Conservation (phyloP, 1,140 invertebrate genomes). For the Drosophila subpulchrella region DNA sequence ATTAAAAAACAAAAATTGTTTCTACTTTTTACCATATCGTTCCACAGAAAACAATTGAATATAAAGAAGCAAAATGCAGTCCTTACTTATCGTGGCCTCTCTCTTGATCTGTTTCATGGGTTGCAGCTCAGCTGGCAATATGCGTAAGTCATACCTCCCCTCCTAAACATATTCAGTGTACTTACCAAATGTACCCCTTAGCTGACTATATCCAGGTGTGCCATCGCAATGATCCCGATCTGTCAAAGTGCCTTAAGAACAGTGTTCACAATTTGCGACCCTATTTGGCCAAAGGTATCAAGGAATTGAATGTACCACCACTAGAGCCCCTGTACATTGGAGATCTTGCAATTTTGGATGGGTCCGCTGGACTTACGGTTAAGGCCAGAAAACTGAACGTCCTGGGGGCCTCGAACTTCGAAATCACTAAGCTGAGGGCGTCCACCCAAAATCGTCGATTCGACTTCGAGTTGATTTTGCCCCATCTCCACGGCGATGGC, state of each 20-base stretch:
- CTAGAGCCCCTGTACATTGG: constrained; percentile 87
- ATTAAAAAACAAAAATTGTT: not conserved
- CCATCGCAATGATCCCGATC: constrained; percentile 86
- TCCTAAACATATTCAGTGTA: not conserved
- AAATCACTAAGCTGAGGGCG: constrained; percentile 86
- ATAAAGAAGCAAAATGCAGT: constrained; percentile 43
- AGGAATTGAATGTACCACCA: constrained; percentile 87
- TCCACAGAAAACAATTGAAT: constrained; percentile 4
- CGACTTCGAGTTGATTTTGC: constrained; percentile 86
- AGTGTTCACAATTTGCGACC: constrained; percentile 86
- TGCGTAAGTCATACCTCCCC: constrained; percentile 52
- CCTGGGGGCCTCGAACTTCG: constrained; percentile 87
- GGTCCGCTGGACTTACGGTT: constrained; percentile 85
- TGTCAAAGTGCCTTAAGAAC: constrained; percentile 86
- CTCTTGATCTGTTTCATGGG: constrained; percentile 48
- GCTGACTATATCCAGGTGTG: constrained; percentile 88
- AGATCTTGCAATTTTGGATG: constrained; percentile 86
- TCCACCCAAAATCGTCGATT: constrained; percentile 85
- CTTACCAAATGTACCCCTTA: constrained; percentile 48
- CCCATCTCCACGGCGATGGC: constrained; percentile 86
- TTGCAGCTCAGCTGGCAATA: constrained; percentile 30
- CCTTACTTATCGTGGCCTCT: constrained; percentile 32
- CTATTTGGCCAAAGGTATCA: constrained; percentile 85
- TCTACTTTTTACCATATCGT: constrained; percentile 1
- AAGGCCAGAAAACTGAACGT: constrained; percentile 86